Percentiles rank a stretch among this genome's conserved stretches.
phyloP scores from a whole-genome alignment of 2,888 invertebrate genomes.

The Ormyrus labotus region DNA sequence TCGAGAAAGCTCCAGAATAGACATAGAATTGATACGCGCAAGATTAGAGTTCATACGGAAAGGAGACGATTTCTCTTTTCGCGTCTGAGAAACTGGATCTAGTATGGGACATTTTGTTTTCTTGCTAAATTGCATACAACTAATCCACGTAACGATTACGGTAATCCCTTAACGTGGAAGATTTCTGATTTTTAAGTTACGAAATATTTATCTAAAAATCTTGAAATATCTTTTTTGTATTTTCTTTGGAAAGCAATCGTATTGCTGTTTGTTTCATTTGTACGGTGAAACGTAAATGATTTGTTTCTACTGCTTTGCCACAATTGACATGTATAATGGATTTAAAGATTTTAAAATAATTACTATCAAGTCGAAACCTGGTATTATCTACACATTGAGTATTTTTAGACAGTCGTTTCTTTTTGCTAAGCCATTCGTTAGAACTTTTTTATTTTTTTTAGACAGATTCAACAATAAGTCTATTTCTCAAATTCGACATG shows the following conservation, averaged over 20 bases:
- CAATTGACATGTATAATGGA: conserved; percentile 35
- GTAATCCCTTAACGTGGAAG: conserved; percentile 33
- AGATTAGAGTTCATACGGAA: conserved; percentile 45
- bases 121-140: conserved; percentile 48
- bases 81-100: conserved; percentile 36
- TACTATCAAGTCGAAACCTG: conserved; percentile 50
- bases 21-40: conserved; percentile 53
- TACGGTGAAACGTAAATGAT: conserved; percentile 22
- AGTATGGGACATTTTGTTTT: conserved; percentile 40
- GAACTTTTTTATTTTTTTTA: conserved; percentile 20
- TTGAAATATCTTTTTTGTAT: conserved; percentile 9
- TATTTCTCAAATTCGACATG: conserved; percentile 47
- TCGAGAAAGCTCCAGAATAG: conserved; percentile 48
- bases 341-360: conserved; percentile 49
- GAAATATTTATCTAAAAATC: conserved; percentile 48
- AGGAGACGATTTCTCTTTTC: conserved; percentile 10
- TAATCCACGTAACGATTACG: conserved; percentile 52
- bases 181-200: conserved; percentile 33
- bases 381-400: conserved; percentile 54
- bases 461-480: conserved; percentile 54
- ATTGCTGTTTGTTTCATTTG: conserved; percentile 11
- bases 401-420: conserved; percentile 52
- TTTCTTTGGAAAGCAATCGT: conserved; percentile 23
- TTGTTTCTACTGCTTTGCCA: conserved; percentile 27
- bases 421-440: conserved; percentile 53